phyloP scores from a whole-genome alignment of 2,888 invertebrate species.

The Drosophila peninsularis region DNA sequence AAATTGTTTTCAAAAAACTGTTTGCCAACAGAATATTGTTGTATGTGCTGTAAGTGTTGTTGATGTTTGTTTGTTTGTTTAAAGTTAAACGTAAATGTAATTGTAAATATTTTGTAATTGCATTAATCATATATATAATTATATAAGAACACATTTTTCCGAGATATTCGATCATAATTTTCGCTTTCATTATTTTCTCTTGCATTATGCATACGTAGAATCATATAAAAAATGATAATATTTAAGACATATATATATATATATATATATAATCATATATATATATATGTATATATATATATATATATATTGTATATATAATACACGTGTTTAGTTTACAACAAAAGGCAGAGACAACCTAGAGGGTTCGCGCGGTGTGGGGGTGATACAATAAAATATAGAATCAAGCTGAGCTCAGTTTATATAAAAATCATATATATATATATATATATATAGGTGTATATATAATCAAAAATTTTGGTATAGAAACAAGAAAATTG shows the following conservation, averaged over 20 bases:
- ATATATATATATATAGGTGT: not conserved
- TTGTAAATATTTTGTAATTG: constrained; percentile 66
- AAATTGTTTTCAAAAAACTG: constrained; percentile 20
- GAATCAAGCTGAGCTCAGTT: constrained; percentile 49
- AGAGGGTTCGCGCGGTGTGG: constrained; percentile 54
- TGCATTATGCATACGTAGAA: constrained; percentile 39
- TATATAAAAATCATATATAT: not conserved
- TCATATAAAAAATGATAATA: constrained; percentile 60
- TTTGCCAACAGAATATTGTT: constrained; percentile 21
- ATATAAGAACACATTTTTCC: constrained; percentile 78
- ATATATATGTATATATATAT: constrained; percentile 33
- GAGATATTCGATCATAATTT: constrained; percentile 72
- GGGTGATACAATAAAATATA: constrained; percentile 23
- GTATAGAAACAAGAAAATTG: constrained; percentile 27
- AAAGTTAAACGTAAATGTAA: constrained; percentile 62
- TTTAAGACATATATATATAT: constrained; percentile 31
- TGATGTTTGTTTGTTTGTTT: constrained; percentile 37
- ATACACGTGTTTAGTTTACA: constrained; percentile 73
- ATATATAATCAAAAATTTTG: constrained; percentile 29
- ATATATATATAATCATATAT: constrained; percentile 26
- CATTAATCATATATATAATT: constrained; percentile 63
- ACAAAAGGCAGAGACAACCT: constrained; percentile 77
- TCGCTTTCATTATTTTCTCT: constrained; percentile 11
- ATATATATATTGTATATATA: constrained; percentile 65
- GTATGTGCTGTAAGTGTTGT: constrained; percentile 26